Evolutionary conservation across 2,113 vertebrate genomes (phyloP).

Genomic region (Kryptolebias marmoratus): DNA sequence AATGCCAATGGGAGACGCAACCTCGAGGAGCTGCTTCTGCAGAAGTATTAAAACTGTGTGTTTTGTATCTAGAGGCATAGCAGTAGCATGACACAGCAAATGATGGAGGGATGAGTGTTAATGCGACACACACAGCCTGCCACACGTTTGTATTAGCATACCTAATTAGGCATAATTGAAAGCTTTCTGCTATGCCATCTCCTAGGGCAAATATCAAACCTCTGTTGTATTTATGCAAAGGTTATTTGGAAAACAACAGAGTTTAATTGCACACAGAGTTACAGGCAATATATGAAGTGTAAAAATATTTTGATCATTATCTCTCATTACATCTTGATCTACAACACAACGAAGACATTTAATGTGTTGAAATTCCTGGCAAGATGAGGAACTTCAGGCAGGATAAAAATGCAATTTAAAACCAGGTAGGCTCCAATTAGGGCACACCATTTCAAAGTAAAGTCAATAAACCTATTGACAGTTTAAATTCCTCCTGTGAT

Average conservation of each 20-base stretch:
- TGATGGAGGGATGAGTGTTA: conserved; percentile 50
- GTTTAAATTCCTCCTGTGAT: conserved; percentile 11
- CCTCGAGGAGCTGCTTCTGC: conserved; percentile 28
- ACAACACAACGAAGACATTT: neutral
- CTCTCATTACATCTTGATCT: conserved; percentile 16
- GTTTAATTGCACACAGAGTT: conserved; percentile 56
- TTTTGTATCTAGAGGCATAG: conserved; percentile 32
- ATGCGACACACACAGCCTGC: conserved; percentile 56
- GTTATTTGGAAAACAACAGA: conserved; percentile 70
- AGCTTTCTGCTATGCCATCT: conserved; percentile 53
- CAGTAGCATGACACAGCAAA: conserved; percentile 50
- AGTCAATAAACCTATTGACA: conserved; percentile 3
- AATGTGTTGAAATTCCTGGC: neutral
- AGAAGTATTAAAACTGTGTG: conserved; percentile 38
- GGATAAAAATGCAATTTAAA: neutral
- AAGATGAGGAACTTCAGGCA: neutral
- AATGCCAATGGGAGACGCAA: conserved; percentile 55
- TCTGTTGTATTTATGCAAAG: conserved; percentile 71
- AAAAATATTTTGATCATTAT: conserved; percentile 29
- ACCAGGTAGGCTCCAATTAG: conserved; percentile 1
- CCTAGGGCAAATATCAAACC: conserved; percentile 64
- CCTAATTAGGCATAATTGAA: conserved; percentile 79
- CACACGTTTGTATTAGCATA: conserved; percentile 72
- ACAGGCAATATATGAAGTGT: conserved; percentile 33
- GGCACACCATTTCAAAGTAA: neutral